Evolutionary conservation across 2,797 vertebrate species (phyloP), one percentile per base, ranked within the genome.

Genomic region (Sciurus carolinensis): DNA sequence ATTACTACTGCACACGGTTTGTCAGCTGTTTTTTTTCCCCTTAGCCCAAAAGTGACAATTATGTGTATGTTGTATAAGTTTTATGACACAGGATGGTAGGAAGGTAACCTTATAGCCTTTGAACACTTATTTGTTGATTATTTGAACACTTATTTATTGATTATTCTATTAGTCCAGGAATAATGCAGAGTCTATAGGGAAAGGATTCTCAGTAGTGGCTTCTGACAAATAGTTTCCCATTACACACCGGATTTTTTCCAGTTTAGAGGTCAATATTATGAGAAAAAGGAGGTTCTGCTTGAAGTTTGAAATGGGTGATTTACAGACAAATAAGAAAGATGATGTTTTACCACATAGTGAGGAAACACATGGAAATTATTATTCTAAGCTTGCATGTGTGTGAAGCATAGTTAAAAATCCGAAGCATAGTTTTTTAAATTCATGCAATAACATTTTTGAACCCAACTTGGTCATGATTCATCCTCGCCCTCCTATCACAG

Each of bases 311-410:
- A 89, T 73, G 13, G n/a, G 1, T 91, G 50, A 75, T 91, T 96
- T 96, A 82, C 30, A 86, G 77, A 39, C n/a, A 73, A 77, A 80
- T 75, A 88, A 85, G 52, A 42, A 75, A 94, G 73, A 24, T 87
- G 36, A 26, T 86, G 54, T 83, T 96, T 94, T 95, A 86, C 11
- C 95, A 42, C 9, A 28, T 18, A 80, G 28, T 80, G 15, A 94
- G 69, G 69, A 39, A 91, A 81, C 81, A 26, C 7, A 39, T 64
- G 24, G 69, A 80, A 87, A 89, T 72, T 75, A 17, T 87, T 89
- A 57, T 39, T 93, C 52, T 15, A 62, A 47, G 14, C 39, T 84
- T 81, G 12, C 30, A 0, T 39, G 62, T 83, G 39, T 57, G 28
- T 62, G 59, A 62, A 62, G 59, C 59, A 42, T 86, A 59, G 57